Base-by-base conservation (phyloP, 2,113 vertebrate species). In the Xiphophorus couchianus region DNA sequence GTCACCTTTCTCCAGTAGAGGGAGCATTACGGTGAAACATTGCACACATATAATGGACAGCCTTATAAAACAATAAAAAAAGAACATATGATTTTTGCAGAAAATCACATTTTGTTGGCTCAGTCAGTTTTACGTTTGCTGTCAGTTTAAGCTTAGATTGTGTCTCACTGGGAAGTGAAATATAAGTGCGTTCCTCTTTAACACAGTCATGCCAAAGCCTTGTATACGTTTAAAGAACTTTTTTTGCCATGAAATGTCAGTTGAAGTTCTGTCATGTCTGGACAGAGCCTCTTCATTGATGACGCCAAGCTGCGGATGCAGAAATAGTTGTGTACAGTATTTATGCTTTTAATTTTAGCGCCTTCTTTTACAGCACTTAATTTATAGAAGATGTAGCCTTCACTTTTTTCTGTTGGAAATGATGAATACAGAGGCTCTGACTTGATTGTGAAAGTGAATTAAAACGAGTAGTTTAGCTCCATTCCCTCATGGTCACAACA, bases 311-410 rank as follows among this genome's bases (percentile, higher is more conserved):
- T 84, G 83, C 85, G 82, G 85, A 82, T 83, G 81, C 83, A 88
- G 71, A 83, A 83, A 87, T 83, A 85, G 85, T 85, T 82, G 80
- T 96, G 95, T 95, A 96, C 94, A 96, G 95, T 96, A 96, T 96
- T 96, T 96, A 96, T 95, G 92, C 86, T 93, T 93, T 94, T 82
- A 67, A 91, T 91, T 93, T 94, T 94, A 92, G 86, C 82, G 85
- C 74, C 76, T 83, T 77, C 75, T 95, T 93, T 92, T 91, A 91
- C 84, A 93, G 94, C 95, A 95, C 94, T 95, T 95, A 95, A 95
- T 95, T 95, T 95, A 95, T 94, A 92, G 79, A 88, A 73, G 30
- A 90, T 85, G 86, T 92, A 90, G 82, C 90, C 81, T 89, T 86
- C 86, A 89, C 84, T 78, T 82, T 82, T 81, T 70, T 66, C 35